Evolutionary conservation across 2,888 invertebrate genomes (phyloP).

Genomic region (Thecocarcelia acutangulata): DNA sequence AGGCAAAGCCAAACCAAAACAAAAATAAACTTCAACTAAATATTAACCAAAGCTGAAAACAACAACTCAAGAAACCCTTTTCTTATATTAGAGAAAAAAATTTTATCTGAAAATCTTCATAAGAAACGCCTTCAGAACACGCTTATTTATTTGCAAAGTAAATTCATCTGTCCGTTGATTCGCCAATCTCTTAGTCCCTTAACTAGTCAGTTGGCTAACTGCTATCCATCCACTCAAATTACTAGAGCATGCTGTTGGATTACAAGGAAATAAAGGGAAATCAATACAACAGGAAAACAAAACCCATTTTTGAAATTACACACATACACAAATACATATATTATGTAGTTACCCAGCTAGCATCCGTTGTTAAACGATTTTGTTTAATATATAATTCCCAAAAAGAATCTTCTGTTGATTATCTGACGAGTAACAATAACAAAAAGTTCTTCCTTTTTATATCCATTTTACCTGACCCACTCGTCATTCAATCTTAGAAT

Average conservation of each 20-base stretch:
- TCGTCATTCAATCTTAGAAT: too few species aligned
- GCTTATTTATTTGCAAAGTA: constrained; percentile 25
- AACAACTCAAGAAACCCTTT: constrained; percentile 33
- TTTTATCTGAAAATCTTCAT: constrained; percentile 49
- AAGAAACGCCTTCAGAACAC: constrained; percentile 52
- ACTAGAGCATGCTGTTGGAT: constrained; percentile 10
- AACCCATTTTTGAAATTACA: neutral
- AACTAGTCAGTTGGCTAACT: neutral
- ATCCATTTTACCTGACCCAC: too few species aligned
- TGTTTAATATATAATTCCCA: too few species aligned
- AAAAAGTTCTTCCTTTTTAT: too few species aligned
- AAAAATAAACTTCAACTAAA: neutral
- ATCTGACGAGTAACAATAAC: too few species aligned
- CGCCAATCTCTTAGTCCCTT: constrained; percentile 13
- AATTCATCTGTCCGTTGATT: neutral
- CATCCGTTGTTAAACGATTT: too few species aligned
- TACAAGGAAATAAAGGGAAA: constrained; percentile 60
- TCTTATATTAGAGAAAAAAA: constrained; percentile 25
- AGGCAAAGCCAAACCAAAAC: constrained; percentile 16
- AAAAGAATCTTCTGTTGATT: too few species aligned
- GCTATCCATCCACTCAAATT: constrained; percentile 1
- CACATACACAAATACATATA: constrained; percentile 1
- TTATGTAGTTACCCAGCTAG: constrained; percentile 25
- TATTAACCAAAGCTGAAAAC: neutral
- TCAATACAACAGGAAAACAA: constrained; percentile 36